Conservation (phyloP, 2,797 vertebrate genomes). For the Dryobates pubescens region DNA sequence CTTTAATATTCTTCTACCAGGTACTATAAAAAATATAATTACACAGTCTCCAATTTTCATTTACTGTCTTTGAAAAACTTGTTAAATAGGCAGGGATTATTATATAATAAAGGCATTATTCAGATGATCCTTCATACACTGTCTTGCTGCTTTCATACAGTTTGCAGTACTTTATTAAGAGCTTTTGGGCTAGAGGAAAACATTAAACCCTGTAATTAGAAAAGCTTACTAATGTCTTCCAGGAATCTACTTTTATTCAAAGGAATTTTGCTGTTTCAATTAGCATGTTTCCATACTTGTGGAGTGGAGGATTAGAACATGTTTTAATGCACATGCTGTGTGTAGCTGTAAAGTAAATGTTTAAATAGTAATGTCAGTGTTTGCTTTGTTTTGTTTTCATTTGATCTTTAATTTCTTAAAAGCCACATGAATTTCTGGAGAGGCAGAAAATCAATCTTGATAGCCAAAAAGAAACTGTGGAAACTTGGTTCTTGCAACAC, state of each 20-base stretch:
- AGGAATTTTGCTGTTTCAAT: background rate
- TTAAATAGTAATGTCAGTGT: background rate
- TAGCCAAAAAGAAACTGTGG: background rate
- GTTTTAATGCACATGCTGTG: background rate
- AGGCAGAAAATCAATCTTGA: background rate
- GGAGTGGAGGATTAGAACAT: background rate
- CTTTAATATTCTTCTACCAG: background rate
- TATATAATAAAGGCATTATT: background rate
- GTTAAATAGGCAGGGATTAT: background rate
- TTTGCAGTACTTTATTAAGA: background rate
- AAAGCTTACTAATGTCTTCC: background rate
- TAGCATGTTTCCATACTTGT: background rate
- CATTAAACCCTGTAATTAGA: background rate
- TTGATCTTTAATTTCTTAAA: background rate
- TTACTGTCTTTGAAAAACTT: background rate
- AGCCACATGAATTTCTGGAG: background rate
- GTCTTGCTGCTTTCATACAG: background rate
- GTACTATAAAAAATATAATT: background rate
- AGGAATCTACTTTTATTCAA: background rate
- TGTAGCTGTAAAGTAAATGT: background rate
- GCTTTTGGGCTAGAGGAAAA: background rate
- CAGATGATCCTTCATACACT: background rate
- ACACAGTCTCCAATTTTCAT: background rate
- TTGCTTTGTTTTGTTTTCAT: background rate
- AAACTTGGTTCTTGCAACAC: background rate